Percentiles rank a stretch among this genome's conserved stretches.
These are phyloP conservation scores for Leptodactylus fallax DNA, from an alignment of 2,797 vertebrate genomes.

Conservation along the genomic window DNA sequence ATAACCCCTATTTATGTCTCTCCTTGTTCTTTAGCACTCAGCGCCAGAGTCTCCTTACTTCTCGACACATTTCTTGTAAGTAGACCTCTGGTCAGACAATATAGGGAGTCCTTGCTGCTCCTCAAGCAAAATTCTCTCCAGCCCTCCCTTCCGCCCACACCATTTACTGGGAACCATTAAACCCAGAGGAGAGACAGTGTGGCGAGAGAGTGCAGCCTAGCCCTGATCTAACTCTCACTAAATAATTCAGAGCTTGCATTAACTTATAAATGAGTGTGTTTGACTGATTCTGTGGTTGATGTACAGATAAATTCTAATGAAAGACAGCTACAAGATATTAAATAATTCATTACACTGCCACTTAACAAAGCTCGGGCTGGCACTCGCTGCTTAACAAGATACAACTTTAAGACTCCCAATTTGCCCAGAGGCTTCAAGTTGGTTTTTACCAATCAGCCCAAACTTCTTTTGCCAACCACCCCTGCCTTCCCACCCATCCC, in stretches of 20 bases:
- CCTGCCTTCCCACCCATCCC: not conserved
- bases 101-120: conserved; percentile 15
- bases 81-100: conserved; percentile 35
- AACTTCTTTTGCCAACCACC: not conserved
- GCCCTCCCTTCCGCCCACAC: conserved; percentile 51
- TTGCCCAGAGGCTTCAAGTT: conserved; percentile 77
- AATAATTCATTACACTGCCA: conserved; percentile 84
- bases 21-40: not conserved
- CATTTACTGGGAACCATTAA: conserved; percentile 66
- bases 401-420: conserved; percentile 77
- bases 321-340: conserved; percentile 82
- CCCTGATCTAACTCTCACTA: conserved; percentile 76
- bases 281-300: conserved; percentile 85
- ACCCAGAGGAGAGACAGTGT: conserved; percentile 67
- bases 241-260: conserved; percentile 82
- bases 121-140: conserved; percentile 14
- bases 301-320: conserved; percentile 85
- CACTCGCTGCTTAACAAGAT: conserved; percentile 83
- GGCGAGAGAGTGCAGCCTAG: conserved; percentile 69
- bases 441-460: conserved; percentile 72
- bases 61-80: conserved; percentile 20
- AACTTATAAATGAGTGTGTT: conserved; percentile 83
- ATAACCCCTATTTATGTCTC: not conserved
- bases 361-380: conserved; percentile 82
- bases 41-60: not conserved